Evolutionary conservation across 1,140 invertebrate species (phyloP).

Genomic region (Geopemphigus sp.): DNA sequence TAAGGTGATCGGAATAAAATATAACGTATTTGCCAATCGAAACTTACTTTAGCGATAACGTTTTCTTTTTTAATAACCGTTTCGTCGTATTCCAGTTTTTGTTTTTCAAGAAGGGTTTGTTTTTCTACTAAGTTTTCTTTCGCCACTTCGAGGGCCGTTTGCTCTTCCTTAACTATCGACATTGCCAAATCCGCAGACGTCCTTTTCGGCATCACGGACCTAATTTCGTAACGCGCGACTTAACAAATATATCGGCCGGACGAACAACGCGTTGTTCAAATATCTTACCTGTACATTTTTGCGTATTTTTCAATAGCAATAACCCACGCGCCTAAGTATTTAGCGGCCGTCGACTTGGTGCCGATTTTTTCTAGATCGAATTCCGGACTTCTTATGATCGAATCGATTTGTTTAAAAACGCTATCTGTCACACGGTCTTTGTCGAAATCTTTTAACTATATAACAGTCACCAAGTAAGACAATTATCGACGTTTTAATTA

Average conservation of each 20-base stretch:
- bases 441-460: slow-evolving; percentile 6
- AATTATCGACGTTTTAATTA: neutral
- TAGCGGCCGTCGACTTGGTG: slow-evolving; percentile 72
- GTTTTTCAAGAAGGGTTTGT: neutral
- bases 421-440: slow-evolving; percentile 15
- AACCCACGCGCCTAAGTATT: slow-evolving; percentile 88
- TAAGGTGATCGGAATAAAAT: slow-evolving; percentile 35
- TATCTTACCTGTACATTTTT: slow-evolving; percentile 71
- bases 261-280: neutral
- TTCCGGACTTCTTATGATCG: slow-evolving; percentile 75
- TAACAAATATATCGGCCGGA: no score
- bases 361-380: slow-evolving; percentile 83
- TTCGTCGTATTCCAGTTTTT: slow-evolving; percentile 10
- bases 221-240: neutral
- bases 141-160: neutral
- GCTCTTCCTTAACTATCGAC: slow-evolving; percentile 13
- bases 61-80: slow-evolving; percentile 7
- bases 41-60: slow-evolving; percentile 3
- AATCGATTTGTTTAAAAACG: slow-evolving; percentile 53
- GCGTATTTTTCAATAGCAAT: slow-evolving; percentile 85
- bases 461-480: neutral
- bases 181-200: slow-evolving; percentile 2
- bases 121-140: neutral
- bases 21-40: neutral
- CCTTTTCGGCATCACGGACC: neutral